Evolutionary conservation across 2,888 invertebrate species (phyloP), one percentile per base, ranked within the genome.

Genomic region (Parasteatoda lunata): DNA sequence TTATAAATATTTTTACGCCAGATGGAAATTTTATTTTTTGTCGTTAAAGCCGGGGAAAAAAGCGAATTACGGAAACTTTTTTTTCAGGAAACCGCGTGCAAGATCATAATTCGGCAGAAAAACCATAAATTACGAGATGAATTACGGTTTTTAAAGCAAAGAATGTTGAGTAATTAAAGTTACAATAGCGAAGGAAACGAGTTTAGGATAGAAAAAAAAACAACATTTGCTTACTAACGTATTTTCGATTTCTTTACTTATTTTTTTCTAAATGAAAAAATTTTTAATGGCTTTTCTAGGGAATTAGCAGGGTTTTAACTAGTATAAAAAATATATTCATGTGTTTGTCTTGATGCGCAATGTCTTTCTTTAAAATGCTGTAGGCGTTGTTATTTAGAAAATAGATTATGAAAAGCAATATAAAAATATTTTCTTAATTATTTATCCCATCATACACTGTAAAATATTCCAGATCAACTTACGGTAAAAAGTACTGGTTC

Each of bases 161-260:
- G 85, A 85, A 85, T 85, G 79, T 76, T 85, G 79, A 85, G 75
- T 85, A 85, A 85, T 85, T 79, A 80, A 85, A 85, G 85, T 75
- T 76, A 79, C 80, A 85, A 85, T 71, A 54, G 77, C 51, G 66
- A 45, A 71, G 71, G 83, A 84, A 71, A 77, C 13, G 47, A 30
- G 64, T 15, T 45, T 48, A 9, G 79, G 47, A 65, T 68, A 15
- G 47, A 48, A 45, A 70, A 66, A 71, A 77, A 82, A 77, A n/a
- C n/a, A 84, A 75, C 70, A 30, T 30, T 66, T 51, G 47, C 71
- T 51, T 45, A 7, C 66, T 70, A 76, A 72, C 11, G 76, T 13
- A 77, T 52, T 77, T 73, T 70, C 59, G 4, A 77, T 71, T 72
- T 83, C 51, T 45, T 78, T 52, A 30, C 6, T 59, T 66, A 30